Conservation (phyloP, 1,140 invertebrate species). For the Papilio polytes region DNA sequence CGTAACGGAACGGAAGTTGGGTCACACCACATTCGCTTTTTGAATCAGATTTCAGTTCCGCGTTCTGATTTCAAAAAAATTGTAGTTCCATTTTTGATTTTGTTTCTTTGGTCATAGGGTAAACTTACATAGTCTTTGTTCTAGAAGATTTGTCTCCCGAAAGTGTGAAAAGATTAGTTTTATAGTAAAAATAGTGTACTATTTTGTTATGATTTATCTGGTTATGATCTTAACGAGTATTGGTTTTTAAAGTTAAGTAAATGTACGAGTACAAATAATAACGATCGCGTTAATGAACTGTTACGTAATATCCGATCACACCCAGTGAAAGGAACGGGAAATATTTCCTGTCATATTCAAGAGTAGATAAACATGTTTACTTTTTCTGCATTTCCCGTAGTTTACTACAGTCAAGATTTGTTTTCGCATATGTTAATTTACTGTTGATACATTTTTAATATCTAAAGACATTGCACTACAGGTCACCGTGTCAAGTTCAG, state of each 20-base stretch:
- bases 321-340: constrained; percentile 41
- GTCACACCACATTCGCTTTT: neutral
- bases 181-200: no score
- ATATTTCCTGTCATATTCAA: constrained; percentile 7
- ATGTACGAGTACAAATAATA: neutral
- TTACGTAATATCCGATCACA: constrained; percentile 36
- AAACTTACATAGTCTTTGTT: no score
- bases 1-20: constrained; percentile 42
- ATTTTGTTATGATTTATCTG: no score
- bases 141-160: no score
- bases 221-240: no score
- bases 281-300: neutral
- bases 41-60: neutral
- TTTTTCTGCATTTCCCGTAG: neutral
- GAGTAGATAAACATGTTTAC: neutral
- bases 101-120: neutral
- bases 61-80: neutral
- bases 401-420: neutral
- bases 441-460: neutral
- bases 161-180: no score
- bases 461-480: neutral
- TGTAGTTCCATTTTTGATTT: neutral
- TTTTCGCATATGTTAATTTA: neutral
- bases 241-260: neutral
- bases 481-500: constrained; percentile 20